Base-by-base conservation (phyloP, 64 coral and sea anemone species). In the Platygyra sinensis region DNA sequence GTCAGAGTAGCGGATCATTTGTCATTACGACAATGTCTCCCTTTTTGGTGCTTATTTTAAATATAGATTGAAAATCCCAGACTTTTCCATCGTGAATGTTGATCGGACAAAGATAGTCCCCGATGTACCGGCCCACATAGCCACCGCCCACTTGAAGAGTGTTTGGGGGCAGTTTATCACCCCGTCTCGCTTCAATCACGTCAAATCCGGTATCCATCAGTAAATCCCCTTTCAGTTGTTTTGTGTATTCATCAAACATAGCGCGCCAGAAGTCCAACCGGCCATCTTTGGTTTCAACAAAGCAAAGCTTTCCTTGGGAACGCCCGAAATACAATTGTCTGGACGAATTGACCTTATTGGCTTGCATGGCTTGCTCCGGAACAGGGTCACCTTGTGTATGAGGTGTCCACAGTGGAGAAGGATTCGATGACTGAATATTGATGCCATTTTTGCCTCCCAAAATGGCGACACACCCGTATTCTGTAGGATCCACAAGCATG, bases 11-110 rank as follows among this genome's bases (percentile, higher is more conserved):
- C 8, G 73, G 73, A 75, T 75, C 73, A 46, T 75, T 22, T 17
- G 73, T 75, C 73, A 39, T 75, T 14, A 75, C 30, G 16, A 42
- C 73, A 75, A 75, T 75, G 8, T 75, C 73, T 75, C 73, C 73
- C 19, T 42, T 75, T 75, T 75, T 75, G 0, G 0, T 39, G 4
- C 28, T 75, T 16, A 42, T 75, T 20, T 75, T 75, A 42, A 75
- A 75, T 20, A 75, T 75, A 13, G 73, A 75, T 10, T 39, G 31
- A 75, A 75, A 75, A 16, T 75, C 73, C 31, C 73, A 18, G 0
- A 75, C 73, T 31, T 42, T 75, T 42, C 32, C 31, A 75, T 75
- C 33, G 38, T 31, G 73, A 42, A 75, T 36, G 15, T 75, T 8
- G 19, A 75, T 38, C 17, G 73, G 73, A 46, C 73, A 75, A 20